Conservation (phyloP, 2,113 vertebrate species). For the Amazona guildingii region DNA sequence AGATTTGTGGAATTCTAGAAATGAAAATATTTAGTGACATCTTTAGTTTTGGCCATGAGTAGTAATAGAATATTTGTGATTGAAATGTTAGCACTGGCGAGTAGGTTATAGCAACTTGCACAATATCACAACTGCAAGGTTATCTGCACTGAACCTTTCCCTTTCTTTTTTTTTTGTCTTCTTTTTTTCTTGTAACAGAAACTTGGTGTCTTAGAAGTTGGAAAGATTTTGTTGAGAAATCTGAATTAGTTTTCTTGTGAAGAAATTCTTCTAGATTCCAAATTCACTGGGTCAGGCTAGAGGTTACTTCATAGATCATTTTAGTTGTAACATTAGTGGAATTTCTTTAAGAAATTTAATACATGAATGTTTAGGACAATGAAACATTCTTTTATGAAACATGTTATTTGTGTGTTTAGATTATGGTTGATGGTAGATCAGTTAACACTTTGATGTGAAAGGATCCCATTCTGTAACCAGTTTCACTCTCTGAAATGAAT, state of each 20-base stretch:
- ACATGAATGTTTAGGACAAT: neutral
- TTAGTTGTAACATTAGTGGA: neutral
- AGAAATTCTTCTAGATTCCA: neutral
- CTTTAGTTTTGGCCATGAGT: neutral
- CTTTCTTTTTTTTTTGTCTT: neutral
- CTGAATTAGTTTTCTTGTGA: neutral
- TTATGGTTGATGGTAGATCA: neutral
- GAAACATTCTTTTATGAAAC: neutral
- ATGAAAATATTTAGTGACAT: slow-evolving; percentile 39
- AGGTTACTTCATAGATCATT: neutral
- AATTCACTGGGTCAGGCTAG: neutral
- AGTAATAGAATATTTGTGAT: slow-evolving; percentile 11
- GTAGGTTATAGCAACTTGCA: neutral
- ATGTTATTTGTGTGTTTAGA: neutral
- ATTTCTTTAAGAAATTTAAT: neutral
- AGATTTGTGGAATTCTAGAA: slow-evolving; percentile 49
- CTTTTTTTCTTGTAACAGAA: neutral
- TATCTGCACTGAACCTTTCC: neutral
- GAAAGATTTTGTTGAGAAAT: neutral
- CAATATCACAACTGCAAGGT: neutral
- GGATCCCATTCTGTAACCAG: neutral
- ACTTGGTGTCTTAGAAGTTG: neutral
- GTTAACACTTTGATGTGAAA: neutral
- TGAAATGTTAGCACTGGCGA: neutral
- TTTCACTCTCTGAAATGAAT: neutral